Percentiles rank a stretch among this genome's conserved stretches.
phyloP scores from a whole-genome alignment of 2,113 vertebrate species.

The Gopherus evgoodei region DNA sequence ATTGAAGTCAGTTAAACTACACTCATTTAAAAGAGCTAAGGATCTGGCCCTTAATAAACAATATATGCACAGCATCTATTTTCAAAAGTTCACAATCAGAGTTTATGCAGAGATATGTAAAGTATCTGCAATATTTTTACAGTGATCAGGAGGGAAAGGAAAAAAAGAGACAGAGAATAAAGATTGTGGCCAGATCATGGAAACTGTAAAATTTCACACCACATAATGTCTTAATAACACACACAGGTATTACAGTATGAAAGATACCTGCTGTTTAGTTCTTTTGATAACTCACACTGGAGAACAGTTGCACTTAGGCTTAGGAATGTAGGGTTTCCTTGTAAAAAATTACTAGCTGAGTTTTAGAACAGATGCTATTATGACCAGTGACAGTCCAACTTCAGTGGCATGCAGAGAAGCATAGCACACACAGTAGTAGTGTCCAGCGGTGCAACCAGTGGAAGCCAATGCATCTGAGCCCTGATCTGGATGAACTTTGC shows the following conservation, averaged over 20 bases:
- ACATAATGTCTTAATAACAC: background rate
- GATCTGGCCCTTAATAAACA: background rate
- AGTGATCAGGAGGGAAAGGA: background rate
- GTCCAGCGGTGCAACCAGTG: background rate
- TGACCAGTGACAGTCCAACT: background rate
- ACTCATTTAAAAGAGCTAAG: background rate
- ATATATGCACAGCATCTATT: background rate
- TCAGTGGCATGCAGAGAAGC: fast-evolving
- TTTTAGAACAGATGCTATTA: background rate
- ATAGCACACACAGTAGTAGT: background rate
- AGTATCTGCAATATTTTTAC: background rate
- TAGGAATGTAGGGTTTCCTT: too few relatives aligned
- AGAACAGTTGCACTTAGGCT: background rate
- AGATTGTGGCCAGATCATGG: background rate
- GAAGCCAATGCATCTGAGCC: background rate
- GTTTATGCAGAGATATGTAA: constrained; percentile 44
- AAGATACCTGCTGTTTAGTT: background rate
- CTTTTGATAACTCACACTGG: background rate
- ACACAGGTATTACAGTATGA: background rate
- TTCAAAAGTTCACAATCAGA: background rate
- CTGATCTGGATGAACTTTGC: background rate
- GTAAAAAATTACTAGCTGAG: background rate
- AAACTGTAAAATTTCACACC: constrained; percentile 1
- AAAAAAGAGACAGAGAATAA: background rate
- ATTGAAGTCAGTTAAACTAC: background rate